Conservation (phyloP, 1,140 invertebrate species). For the Trichonephila clavipes region DNA sequence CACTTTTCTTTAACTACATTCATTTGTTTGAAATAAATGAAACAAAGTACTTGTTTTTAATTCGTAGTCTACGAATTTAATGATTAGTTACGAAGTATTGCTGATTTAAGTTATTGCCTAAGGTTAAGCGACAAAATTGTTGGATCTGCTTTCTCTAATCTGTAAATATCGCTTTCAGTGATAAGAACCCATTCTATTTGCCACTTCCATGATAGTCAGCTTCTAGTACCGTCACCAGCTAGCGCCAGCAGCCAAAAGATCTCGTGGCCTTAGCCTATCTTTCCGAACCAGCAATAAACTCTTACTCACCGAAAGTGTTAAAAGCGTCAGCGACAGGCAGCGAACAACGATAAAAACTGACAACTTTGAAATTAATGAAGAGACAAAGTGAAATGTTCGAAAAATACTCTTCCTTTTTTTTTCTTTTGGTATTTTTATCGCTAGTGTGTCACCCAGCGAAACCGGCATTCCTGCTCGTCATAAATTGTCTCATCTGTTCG, state of each 20-base stretch:
- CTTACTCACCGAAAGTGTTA: not conserved
- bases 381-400: constrained; percentile 16
- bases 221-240: too few relatives aligned
- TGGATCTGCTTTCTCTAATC: not conserved
- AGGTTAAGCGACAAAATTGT: too few relatives aligned
- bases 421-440: constrained; percentile 9
- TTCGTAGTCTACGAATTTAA: too few relatives aligned
- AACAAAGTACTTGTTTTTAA: too few relatives aligned
- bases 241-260: not conserved
- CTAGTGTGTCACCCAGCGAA: not conserved
- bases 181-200: not conserved
- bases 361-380: constrained; percentile 8
- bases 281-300: not conserved
- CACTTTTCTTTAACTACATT: too few relatives aligned
- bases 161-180: not conserved
- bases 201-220: not conserved
- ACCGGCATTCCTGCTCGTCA: not conserved
- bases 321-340: not conserved
- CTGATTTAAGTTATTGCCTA: too few relatives aligned
- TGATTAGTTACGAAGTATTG: too few relatives aligned
- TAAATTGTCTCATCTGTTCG: constrained; percentile 16
- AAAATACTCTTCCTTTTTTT: not conserved
- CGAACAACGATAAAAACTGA: constrained; percentile 9
- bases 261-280: not conserved
- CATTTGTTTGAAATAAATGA: too few relatives aligned